A percentile compares a stretch with the other conserved stretches of the same genome.
Conservation (phyloP, 2,888 invertebrate genomes). For the Xylota segnis region DNA sequence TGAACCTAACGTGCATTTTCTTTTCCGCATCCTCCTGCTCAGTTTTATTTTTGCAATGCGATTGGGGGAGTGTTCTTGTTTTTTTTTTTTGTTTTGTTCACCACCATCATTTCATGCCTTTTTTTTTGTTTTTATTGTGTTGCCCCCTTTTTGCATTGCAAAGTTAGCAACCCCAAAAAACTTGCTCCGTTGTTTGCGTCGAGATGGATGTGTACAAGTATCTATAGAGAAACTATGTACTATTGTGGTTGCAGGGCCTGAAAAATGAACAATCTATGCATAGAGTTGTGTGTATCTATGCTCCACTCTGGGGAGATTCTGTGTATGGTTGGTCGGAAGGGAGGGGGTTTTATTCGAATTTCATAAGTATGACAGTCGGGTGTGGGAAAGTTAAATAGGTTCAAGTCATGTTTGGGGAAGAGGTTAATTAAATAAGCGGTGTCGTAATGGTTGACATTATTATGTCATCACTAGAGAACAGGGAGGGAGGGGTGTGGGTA, state of each 20-base stretch:
- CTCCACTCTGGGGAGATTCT: constrained; percentile 9
- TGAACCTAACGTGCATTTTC: constrained; percentile 63
- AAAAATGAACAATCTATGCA: constrained; percentile 19
- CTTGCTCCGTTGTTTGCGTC: constrained; percentile 22
- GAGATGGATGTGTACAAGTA: not conserved
- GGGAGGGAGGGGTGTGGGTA: not conserved
- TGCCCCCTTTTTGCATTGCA: constrained; percentile 35
- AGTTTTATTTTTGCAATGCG: constrained; percentile 60
- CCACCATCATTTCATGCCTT: constrained; percentile 19
- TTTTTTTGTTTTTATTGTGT: constrained; percentile 4
- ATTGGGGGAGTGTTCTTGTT: constrained; percentile 39
- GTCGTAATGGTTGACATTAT: constrained; percentile 64
- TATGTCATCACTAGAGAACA: constrained; percentile 38
- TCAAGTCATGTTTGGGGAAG: constrained; percentile 52
- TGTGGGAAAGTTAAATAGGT: constrained; percentile 43
- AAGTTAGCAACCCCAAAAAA: constrained; percentile 57
- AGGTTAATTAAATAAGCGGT: constrained; percentile 68
- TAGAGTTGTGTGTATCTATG: no score
- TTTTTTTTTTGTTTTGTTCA: not conserved
- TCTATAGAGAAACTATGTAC: not conserved
- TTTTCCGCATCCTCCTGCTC: constrained; percentile 45
- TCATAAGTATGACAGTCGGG: constrained; percentile 26
- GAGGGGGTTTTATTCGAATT: constrained; percentile 42
- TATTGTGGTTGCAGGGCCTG: constrained; percentile 10
- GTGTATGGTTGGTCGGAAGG: no score